These are phyloP conservation scores for Tetramorium simillimum DNA, from an alignment of 1,140 invertebrate species.

Conservation along the genomic window DNA sequence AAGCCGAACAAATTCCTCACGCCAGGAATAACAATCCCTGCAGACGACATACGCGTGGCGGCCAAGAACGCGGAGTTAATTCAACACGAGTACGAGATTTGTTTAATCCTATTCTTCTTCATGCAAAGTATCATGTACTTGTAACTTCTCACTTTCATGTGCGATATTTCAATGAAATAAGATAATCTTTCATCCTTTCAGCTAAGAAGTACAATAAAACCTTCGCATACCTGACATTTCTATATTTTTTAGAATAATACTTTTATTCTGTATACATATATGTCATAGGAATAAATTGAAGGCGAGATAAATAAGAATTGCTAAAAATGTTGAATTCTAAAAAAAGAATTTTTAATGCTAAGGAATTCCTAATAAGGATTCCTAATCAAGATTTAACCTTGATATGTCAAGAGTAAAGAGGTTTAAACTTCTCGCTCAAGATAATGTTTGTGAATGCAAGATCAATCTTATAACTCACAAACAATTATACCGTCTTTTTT, in stretches of 20 bases:
- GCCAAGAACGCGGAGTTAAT: constrained; percentile 86
- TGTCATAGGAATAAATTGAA: constrained; percentile 22
- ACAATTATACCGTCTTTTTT: not conserved
- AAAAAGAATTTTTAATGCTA: constrained; percentile 32
- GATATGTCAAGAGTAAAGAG: not conserved
- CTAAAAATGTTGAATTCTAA: not conserved
- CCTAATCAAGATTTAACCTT: too few species aligned
- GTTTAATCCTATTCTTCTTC: constrained; percentile 4
- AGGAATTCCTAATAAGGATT: too few species aligned
- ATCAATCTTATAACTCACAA: constrained; percentile 9
- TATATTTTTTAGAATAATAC: not conserved
- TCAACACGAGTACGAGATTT: constrained; percentile 86
- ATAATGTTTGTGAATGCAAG: not conserved
- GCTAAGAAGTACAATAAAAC: constrained; percentile 37
- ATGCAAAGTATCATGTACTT: not conserved
- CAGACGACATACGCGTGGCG: constrained; percentile 89
- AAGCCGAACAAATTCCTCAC: constrained; percentile 89
- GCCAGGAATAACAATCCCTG: constrained; percentile 86
- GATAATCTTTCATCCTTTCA: not conserved
- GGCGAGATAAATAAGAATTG: not conserved
- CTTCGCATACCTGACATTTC: not conserved
- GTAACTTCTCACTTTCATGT: not conserved
- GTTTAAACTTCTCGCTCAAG: not conserved
- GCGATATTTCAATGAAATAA: not conserved
- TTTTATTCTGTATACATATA: not conserved